These are phyloP conservation scores for Leucophora obtusa DNA, from an alignment of 2,888 invertebrate species.

Conservation along the genomic window DNA sequence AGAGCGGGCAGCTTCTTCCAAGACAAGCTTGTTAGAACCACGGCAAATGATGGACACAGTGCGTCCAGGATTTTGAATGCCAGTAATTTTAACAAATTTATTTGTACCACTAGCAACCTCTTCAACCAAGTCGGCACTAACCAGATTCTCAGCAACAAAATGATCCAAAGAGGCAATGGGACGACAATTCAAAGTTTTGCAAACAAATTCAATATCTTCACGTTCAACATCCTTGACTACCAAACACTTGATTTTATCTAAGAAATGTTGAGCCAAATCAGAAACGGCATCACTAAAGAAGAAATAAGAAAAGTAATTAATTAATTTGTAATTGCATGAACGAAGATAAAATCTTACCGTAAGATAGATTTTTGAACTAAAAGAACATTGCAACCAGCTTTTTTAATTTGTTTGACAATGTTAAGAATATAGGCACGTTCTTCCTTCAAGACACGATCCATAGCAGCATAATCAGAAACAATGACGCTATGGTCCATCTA, in stretches of 20 bases:
- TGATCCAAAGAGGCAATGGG: constrained; percentile 99
- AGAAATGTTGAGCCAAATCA: constrained; percentile 97
- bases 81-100: constrained; percentile 95
- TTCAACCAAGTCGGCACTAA: constrained; percentile 95
- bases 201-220: constrained; percentile 98
- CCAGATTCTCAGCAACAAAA: constrained; percentile 94
- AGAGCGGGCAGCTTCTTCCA: constrained; percentile 94
- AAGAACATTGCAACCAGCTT: constrained; percentile 97
- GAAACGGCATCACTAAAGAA: constrained; percentile 94
- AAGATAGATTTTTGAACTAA: constrained; percentile 90
- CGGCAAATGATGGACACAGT: constrained; percentile 96
- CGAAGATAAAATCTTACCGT: constrained; percentile 80
- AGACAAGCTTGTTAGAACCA: constrained; percentile 89
- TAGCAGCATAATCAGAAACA: constrained; percentile 99
- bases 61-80: constrained; percentile 90
- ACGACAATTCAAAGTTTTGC: constrained; percentile 94
- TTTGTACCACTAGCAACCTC: constrained; percentile 93
- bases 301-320: not conserved
- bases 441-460: constrained; percentile 98
- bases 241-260: constrained; percentile 99
- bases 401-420: constrained; percentile 99
- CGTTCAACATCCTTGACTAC: constrained; percentile 98
- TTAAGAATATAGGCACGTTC: constrained; percentile 98
- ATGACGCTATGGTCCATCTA: constrained; percentile 97
- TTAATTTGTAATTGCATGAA: not conserved